A percentile compares a stretch with the other conserved stretches of the same genome.
Evolutionary conservation across 2,797 vertebrate species (phyloP).

Genomic region (Delichon dasypus): DNA sequence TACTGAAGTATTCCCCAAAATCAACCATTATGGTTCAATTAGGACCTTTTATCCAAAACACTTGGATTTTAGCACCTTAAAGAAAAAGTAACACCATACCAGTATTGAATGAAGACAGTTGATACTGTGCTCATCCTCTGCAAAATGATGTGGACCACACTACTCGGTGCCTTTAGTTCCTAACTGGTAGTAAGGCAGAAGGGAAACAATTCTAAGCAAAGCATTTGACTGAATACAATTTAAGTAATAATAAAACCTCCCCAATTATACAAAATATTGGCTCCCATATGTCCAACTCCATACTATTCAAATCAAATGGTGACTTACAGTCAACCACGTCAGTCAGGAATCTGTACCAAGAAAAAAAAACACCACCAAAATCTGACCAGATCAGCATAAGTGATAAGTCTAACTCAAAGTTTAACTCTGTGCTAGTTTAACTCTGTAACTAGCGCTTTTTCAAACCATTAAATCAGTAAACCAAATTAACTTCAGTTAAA

Average conservation of each 20-base stretch:
- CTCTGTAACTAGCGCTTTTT: neutral
- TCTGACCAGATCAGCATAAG: neutral
- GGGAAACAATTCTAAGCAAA: neutral
- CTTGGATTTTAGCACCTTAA: slow-evolving; percentile 66
- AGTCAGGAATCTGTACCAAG: neutral
- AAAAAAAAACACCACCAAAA: neutral
- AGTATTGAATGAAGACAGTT: neutral
- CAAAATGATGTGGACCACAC: neutral
- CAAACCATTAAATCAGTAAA: neutral
- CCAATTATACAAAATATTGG: neutral
- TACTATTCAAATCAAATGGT: neutral
- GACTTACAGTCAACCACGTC: neutral
- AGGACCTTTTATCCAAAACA: slow-evolving; percentile 30
- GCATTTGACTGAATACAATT: neutral
- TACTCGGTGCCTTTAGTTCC: neutral
- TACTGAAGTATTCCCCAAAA: neutral
- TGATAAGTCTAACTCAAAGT: neutral
- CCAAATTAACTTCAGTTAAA: neutral
- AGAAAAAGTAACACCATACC: neutral
- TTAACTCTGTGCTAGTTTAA: neutral
- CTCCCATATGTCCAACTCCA: neutral
- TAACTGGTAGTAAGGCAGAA: slow-evolving; percentile 8
- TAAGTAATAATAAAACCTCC: neutral
- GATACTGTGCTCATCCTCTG: neutral
- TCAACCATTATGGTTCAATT: slow-evolving; percentile 47